Percentiles rank a stretch among this genome's conserved stretches.
phyloP scores from a whole-genome alignment of 2,113 vertebrate genomes.

The Siniperca chuatsi region DNA sequence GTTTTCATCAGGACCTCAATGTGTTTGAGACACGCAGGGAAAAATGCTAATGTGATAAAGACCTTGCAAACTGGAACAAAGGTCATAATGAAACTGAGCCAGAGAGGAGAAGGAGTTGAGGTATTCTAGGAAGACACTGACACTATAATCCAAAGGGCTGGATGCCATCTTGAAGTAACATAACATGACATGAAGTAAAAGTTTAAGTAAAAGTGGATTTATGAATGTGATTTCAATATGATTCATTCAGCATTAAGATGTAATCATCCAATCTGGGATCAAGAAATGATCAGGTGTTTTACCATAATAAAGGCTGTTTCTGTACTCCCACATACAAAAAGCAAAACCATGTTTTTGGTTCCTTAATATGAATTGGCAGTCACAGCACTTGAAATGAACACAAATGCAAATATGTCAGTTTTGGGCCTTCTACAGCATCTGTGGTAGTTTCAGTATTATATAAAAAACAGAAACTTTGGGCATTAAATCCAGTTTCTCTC shows the following conservation, averaged over 20 bases:
- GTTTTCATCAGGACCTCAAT: constrained; percentile 30
- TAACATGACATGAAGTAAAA: constrained; percentile 2
- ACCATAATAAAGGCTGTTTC: not conserved
- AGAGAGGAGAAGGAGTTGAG: constrained; percentile 1
- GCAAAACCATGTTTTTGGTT: not conserved
- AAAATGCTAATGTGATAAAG: constrained; percentile 46
- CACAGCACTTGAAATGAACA: not conserved
- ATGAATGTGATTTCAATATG: not conserved
- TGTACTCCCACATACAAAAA: not conserved
- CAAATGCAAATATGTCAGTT: not conserved
- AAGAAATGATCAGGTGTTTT: not conserved
- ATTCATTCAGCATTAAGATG: not conserved
- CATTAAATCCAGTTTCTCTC: not conserved
- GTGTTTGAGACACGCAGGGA: constrained; percentile 31
- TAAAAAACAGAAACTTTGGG: not conserved
- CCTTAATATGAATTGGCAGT: not conserved
- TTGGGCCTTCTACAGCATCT: not conserved
- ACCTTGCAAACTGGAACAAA: constrained; percentile 49
- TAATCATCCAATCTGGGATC: not conserved
- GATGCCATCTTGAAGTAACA: constrained; percentile 1
- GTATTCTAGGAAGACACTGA: not conserved
- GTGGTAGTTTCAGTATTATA: not conserved
- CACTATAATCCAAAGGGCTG: constrained; percentile 16
- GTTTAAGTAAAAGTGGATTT: not conserved
- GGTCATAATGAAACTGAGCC: constrained; percentile 53